Conservation (phyloP, 2,113 vertebrate genomes). For the Caretta caretta region DNA sequence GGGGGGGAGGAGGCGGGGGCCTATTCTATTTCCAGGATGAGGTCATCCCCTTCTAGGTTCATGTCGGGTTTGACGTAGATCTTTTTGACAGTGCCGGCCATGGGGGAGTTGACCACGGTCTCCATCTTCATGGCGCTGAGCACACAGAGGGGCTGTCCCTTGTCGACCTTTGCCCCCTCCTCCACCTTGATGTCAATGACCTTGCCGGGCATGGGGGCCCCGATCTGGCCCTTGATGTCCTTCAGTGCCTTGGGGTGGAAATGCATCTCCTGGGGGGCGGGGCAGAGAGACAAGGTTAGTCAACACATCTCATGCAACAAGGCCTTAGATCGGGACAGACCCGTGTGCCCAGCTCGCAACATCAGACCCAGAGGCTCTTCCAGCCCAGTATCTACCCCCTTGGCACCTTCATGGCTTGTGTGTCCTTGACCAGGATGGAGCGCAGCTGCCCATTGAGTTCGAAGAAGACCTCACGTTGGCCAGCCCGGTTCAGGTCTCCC, state of each 20-base stretch:
- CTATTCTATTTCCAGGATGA: conserved; percentile 91
- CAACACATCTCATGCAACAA: background rate
- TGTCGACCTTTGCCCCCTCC: conserved; percentile 81
- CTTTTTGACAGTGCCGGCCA: conserved; percentile 84
- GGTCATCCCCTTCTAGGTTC: conserved; percentile 92
- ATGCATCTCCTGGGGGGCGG: conserved; percentile 88
- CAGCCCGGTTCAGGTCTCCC: conserved; percentile 90
- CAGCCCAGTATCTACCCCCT: background rate
- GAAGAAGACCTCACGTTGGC: conserved; percentile 95
- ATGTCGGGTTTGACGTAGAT: conserved; percentile 83
- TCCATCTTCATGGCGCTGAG: conserved; percentile 98
- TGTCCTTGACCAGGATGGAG: conserved; percentile 93
- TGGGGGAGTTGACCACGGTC: conserved; percentile 91
- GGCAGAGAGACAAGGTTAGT: background rate
- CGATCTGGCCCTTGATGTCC: conserved; percentile 92
- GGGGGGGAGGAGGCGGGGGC: background rate
- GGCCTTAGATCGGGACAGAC: background rate
- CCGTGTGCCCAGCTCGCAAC: background rate
- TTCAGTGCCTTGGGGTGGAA: conserved; percentile 95
- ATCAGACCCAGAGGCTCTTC: background rate
- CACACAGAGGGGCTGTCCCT: conserved; percentile 91
- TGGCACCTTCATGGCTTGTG: conserved; percentile 91
- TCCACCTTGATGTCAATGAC: conserved; percentile 91
- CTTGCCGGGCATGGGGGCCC: conserved; percentile 95
- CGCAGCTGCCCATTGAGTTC: conserved; percentile 94